phyloP scores from a whole-genome alignment of 2,113 vertebrate genomes.

The Rhinolophus ferrumequinum region DNA sequence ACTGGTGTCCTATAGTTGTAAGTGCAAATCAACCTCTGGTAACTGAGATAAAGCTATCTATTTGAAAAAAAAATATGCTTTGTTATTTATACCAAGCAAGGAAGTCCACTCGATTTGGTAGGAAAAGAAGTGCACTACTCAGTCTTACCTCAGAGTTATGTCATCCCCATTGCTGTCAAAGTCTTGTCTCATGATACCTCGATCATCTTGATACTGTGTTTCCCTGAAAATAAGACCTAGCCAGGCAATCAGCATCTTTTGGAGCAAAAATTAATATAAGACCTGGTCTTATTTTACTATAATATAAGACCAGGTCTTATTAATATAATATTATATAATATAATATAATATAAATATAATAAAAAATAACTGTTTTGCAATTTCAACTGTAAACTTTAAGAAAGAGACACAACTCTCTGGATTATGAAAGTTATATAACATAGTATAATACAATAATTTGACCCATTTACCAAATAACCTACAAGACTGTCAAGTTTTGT shows the following conservation, averaged over 20 bases:
- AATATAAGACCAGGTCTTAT: too few species aligned
- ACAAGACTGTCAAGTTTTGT: neutral
- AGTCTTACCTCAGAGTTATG: neutral
- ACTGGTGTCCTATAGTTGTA: neutral
- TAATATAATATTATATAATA: too few species aligned
- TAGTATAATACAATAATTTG: neutral
- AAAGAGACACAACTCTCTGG: neutral
- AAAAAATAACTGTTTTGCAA: neutral
- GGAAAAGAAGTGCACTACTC: neutral
- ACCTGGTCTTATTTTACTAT: too few species aligned
- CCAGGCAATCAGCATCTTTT: too few species aligned
- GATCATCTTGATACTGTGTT: neutral
- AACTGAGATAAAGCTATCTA: neutral
- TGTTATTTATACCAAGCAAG: neutral
- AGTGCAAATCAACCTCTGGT: neutral
- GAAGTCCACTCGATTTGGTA: neutral
- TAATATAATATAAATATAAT: too few species aligned
- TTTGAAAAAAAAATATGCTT: neutral
- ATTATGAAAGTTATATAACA: neutral
- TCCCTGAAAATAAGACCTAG: too few species aligned
- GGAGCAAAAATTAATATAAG: too few species aligned
- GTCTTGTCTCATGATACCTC: neutral
- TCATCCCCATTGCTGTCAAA: neutral
- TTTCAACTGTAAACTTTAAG: neutral
- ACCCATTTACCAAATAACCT: neutral